Evolutionary conservation across 1,140 invertebrate genomes (phyloP), one percentile per base, ranked within the genome.

Genomic region (Danaus plexippus): DNA sequence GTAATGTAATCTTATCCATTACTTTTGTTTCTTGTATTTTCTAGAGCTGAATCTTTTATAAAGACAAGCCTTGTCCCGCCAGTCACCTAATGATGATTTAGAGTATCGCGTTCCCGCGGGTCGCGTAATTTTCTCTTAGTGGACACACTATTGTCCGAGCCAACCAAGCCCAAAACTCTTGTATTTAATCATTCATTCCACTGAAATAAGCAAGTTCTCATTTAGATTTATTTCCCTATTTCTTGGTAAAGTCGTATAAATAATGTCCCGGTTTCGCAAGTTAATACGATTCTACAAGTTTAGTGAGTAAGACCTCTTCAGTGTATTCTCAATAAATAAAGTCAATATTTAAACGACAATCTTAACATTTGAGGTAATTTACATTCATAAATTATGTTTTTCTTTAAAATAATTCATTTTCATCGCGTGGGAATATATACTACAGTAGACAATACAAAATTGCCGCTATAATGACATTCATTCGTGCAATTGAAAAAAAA

Each of bases 31-130:
- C 22, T 32, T 32, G 5, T 32, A 32, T 32, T 32, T 32, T 32
- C 22, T 32, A 32, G 79, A 67, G 64, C 75, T 84, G 80, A 84
- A 84, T 82, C 71, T 81, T 84, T 84, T 82, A 82, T 84, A 82
- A 78, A 75, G 74, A 77, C 71, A 61, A 71, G 73, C 63, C 69
- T 61, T 72, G 75, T 76, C 73, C 65, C 75, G 62, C 67, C 59
- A 66, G 67, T 47, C 69, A 54, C 46, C 72, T 85, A 85, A 85
- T 85, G 73, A 81, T 82, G 81, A 85, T 85, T 72, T 85, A 85
- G 73, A 73, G 64, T 69, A 58, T 67, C 54, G 51, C 42, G 66
- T 52, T 85, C 79, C 76, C 79, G 67, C 67, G 76, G 81, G 79
- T 63, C 61, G 64, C 77, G 75, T 81, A 81, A 81, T 80, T 82